phyloP scores from a whole-genome alignment of 2,888 invertebrate genomes.

The Timema cristinae region DNA sequence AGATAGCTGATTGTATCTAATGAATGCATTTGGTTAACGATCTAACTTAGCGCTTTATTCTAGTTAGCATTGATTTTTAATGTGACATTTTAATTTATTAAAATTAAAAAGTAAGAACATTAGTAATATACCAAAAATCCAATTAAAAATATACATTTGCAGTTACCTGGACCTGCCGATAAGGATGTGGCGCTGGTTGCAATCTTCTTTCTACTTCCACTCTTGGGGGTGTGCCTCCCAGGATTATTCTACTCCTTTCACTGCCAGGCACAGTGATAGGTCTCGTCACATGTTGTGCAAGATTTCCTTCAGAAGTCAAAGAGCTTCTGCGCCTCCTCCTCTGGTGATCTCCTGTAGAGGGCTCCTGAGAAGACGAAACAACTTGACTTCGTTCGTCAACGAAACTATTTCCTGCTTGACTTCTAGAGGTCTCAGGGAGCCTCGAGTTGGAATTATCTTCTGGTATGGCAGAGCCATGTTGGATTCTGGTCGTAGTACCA shows the following conservation, averaged over 20 bases:
- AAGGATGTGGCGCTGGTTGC: conserved; percentile 32
- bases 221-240: conserved; percentile 3
- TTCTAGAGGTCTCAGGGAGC: background rate
- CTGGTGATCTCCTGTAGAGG: conserved; percentile 1
- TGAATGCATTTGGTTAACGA: no score
- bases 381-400: background rate
- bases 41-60: no score
- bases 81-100: no score
- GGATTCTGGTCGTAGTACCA: conserved; percentile 23
- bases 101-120: no score
- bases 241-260: conserved; percentile 16
- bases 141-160: background rate
- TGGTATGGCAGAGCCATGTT: background rate
- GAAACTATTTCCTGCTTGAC: background rate
- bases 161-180: conserved; percentile 25
- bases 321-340: conserved; percentile 26
- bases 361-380: no score
- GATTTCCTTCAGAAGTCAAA: conserved; percentile 22
- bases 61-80: no score
- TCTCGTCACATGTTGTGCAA: background rate
- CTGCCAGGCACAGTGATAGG: background rate
- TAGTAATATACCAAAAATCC: no score
- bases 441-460: background rate
- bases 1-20: no score
- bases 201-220: conserved; percentile 26